Evolutionary conservation across 2,797 vertebrate species (phyloP), one percentile per base, ranked within the genome.

Genomic region (Leptodactylus fallax): DNA sequence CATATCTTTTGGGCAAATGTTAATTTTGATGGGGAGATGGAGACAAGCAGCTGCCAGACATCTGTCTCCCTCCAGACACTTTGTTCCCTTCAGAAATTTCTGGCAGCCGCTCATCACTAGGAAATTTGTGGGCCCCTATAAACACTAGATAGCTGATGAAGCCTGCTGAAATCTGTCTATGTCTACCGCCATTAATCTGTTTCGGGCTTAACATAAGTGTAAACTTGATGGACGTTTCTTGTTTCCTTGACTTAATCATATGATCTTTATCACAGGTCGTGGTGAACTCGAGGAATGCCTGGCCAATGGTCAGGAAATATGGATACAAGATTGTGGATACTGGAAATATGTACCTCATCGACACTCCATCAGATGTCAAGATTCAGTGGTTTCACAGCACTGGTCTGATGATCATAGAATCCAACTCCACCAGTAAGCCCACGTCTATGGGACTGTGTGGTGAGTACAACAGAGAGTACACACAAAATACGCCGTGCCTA

Each of bases 381-480:
- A 95, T 99, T 90, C 97, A 99, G 92, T 99, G 98, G 98, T 98
- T 97, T 90, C 98, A 99, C 93, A 96, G 93, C 92, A 98, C 97
- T 0, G 97, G 98, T 7, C 94, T 98, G 94, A 97, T 99, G 97
- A 95, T 99, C 91, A 94, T 99, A 72, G 97, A 98, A 89, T 93
- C 93, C 0, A 97, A 96, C 74, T 94, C 91, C 88, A 93, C 94
- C 90, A 93, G 88, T 88, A 95, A 95, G 81, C 92, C 94, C 17
- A 93, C 91, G 79, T 94, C 96, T 87, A 93, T 91, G 92, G 98
- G 98, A 23, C 94, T 99, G 0, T 99, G 98, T 81, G 98, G 98
- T 99, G 92, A 92, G 96, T 87, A 51, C n/a, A 16, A 4, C 36
- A 36, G 2, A 36, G 36, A 4, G 36, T 36, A 36, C 36, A 36